Evolutionary conservation across 2,888 invertebrate species (phyloP).

Genomic region (Busseola fusca): DNA sequence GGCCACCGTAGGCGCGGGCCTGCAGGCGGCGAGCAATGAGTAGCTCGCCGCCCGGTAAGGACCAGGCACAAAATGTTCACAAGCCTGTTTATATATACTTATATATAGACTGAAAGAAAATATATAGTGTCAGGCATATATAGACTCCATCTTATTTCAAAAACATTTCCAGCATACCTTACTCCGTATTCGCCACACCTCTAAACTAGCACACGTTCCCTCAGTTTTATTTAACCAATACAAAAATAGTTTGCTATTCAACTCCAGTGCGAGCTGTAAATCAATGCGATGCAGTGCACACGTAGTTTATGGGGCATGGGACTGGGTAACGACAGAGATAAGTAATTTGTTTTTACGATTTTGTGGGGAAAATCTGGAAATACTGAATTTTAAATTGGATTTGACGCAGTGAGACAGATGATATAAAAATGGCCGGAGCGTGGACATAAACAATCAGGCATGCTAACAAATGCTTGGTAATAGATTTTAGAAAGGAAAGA

Average conservation of each 20-base stretch:
- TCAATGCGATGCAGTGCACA: slow-evolving; percentile 60
- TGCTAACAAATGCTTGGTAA: too few relatives aligned
- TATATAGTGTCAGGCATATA: too few relatives aligned
- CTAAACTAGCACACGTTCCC: slow-evolving; percentile 48
- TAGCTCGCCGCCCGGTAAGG: too few relatives aligned
- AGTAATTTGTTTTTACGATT: slow-evolving; percentile 25
- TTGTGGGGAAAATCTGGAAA: slow-evolving; percentile 18
- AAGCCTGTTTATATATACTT: too few relatives aligned
- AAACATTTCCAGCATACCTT: slow-evolving; percentile 34
- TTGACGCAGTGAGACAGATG: neutral
- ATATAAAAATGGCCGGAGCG: too few relatives aligned
- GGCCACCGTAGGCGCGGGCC: too few relatives aligned
- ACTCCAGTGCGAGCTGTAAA: slow-evolving; percentile 51
- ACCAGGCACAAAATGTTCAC: too few relatives aligned
- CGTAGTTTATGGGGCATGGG: slow-evolving; percentile 50
- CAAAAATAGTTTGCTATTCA: slow-evolving; percentile 63
- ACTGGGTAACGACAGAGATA: slow-evolving; percentile 33
- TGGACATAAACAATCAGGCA: neutral
- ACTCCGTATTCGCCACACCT: slow-evolving; percentile 27
- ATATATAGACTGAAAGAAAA: too few relatives aligned
- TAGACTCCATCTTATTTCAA: neutral
- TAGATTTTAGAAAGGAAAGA: too few relatives aligned
- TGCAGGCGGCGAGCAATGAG: too few relatives aligned
- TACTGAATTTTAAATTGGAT: slow-evolving; percentile 3
- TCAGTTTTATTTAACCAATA: slow-evolving; percentile 57